These are phyloP conservation scores for Drosophila dives DNA, from an alignment of 2,888 invertebrate species.

Conservation along the genomic window DNA sequence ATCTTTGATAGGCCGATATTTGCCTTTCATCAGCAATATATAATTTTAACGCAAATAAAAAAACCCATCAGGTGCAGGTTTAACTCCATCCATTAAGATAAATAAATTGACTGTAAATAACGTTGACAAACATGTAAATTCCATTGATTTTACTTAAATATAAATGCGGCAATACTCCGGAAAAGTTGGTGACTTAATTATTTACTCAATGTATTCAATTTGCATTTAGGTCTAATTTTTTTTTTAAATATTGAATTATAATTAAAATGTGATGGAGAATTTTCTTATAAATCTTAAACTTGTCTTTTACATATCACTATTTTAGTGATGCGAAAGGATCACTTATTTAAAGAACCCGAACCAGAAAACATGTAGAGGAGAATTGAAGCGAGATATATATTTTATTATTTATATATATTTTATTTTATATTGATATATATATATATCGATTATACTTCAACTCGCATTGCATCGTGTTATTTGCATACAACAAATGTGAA, in stretches of 20 bases:
- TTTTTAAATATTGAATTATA: background rate
- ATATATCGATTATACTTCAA: too few species aligned
- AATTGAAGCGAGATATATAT: too few species aligned
- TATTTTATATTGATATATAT: too few species aligned
- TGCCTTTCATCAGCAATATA: conserved; percentile 40
- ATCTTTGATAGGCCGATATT: conserved; percentile 47
- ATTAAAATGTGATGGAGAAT: background rate
- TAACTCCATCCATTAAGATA: conserved; percentile 16
- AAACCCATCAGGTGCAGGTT: conserved; percentile 6
- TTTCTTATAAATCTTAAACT: background rate
- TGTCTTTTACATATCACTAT: background rate
- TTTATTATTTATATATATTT: too few species aligned
- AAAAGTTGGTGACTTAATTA: conserved; percentile 19
- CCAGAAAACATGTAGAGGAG: background rate
- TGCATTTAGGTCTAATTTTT: conserved; percentile 15
- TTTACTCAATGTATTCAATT: background rate
- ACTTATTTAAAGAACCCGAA: background rate
- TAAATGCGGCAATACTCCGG: conserved; percentile 25
- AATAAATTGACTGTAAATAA: conserved; percentile 20
- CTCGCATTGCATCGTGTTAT: too few species aligned
- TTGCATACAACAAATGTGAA: background rate
- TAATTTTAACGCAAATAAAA: conserved; percentile 60
- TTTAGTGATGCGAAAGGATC: background rate
- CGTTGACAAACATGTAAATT: conserved; percentile 26
- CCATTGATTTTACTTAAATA: conserved; percentile 24